Conservation (phyloP, 2,797 vertebrate species). For the Eleutherodactylus coqui region DNA sequence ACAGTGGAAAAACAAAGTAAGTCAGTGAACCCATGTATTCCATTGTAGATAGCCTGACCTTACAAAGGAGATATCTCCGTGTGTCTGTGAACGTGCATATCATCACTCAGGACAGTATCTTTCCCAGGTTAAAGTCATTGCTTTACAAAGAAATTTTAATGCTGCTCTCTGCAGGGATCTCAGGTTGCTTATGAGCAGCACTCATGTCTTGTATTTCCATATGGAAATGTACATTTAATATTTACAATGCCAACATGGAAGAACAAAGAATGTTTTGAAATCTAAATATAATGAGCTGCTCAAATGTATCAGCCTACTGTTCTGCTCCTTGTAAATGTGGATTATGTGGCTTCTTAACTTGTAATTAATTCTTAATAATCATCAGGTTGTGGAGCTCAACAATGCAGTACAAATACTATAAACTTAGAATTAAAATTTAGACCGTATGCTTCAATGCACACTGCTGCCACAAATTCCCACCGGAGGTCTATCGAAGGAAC, state of each 20-base stretch:
- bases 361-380: constrained; percentile 7
- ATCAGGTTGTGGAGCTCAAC: neutral
- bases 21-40: constrained; percentile 62
- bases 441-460: neutral
- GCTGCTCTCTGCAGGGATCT: constrained; percentile 61
- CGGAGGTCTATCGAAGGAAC: neutral
- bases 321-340: neutral
- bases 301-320: neutral
- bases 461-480: neutral
- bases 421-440: constrained; percentile 8
- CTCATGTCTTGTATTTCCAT: neutral
- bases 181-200: constrained; percentile 45
- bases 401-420: neutral
- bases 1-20: constrained; percentile 66
- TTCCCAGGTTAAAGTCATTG: constrained; percentile 65
- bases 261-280: neutral
- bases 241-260: neutral
- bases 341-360: neutral
- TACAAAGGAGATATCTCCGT: constrained; percentile 65
- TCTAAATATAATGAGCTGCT: constrained; percentile 7
- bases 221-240: constrained; percentile 28
- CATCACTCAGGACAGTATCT: constrained; percentile 66
- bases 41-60: constrained; percentile 65
- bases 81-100: constrained; percentile 68
- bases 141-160: constrained; percentile 57